Conservation (phyloP, 1,140 invertebrate genomes). For the Phymorhynchus buccinoides region DNA sequence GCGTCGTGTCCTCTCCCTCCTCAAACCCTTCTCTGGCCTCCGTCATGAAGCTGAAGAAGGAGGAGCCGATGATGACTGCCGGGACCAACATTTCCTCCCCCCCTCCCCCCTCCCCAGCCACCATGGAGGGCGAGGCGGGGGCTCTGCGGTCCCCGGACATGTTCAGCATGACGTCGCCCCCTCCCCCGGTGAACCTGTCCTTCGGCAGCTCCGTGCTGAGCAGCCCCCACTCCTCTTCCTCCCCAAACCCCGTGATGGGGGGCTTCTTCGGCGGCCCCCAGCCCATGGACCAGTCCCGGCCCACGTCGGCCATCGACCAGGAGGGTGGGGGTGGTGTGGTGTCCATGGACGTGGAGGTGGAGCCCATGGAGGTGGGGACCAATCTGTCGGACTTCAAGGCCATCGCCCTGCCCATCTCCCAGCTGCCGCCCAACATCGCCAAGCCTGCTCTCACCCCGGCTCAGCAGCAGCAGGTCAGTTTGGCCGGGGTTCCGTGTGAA, state of each 20-base stretch:
- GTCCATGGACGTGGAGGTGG: conserved; percentile 72
- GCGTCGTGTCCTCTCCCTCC: conserved; percentile 29
- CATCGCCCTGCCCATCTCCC: conserved; percentile 39
- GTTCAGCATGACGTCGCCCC: conserved; percentile 55
- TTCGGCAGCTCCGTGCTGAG: conserved; percentile 28
- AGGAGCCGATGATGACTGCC: conserved; percentile 58
- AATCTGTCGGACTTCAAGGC: conserved; percentile 37
- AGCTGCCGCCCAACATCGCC: conserved; percentile 42
- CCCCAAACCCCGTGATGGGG: conserved; percentile 11
- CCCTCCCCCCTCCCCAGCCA: conserved; percentile 45
- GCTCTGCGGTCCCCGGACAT: conserved; percentile 64
- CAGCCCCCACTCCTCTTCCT: conserved; percentile 20
- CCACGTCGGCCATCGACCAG: conserved; percentile 67
- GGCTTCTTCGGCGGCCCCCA: conserved; percentile 50
- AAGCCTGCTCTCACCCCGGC: conserved; percentile 43
- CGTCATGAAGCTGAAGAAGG: conserved; percentile 58
- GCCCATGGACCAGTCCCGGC: conserved; percentile 62
- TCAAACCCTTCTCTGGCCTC: not conserved
- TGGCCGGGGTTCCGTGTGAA: too few relatives aligned
- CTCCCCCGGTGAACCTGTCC: conserved; percentile 38
- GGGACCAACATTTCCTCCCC: conserved; percentile 59
- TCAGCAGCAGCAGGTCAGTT: conserved; percentile 36
- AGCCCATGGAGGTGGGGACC: conserved; percentile 54
- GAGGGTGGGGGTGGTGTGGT: conserved; percentile 29
- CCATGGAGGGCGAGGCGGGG: conserved; percentile 50